These are phyloP conservation scores for Leptoteleia sp. DNA, from an alignment of 1,140 invertebrate genomes.

Conservation along the genomic window DNA sequence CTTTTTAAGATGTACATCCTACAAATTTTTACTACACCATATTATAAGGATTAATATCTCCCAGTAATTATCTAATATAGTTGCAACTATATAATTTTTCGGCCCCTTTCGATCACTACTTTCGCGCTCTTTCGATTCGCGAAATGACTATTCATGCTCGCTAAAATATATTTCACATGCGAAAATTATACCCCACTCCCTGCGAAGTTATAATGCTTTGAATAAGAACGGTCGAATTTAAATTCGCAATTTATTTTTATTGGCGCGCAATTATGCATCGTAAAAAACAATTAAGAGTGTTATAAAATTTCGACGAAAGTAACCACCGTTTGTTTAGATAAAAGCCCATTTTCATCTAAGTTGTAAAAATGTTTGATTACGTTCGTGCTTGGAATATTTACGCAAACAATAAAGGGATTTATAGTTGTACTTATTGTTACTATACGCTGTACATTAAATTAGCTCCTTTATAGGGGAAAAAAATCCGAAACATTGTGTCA, in stretches of 20 bases:
- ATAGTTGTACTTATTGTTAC: no score
- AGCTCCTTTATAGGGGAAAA: no score
- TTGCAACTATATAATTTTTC: no score
- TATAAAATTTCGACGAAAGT: neutral
- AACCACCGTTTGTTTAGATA: neutral
- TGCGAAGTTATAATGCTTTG: neutral
- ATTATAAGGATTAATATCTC: no score
- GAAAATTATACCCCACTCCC: conserved; percentile 4
- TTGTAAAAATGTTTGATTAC: neutral
- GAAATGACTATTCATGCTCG: conserved; percentile 4
- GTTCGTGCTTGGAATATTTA: neutral
- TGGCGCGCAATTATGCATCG: neutral
- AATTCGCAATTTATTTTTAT: conserved; percentile 5
- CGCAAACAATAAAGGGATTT: no score
- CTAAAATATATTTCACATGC: conserved; percentile 1
- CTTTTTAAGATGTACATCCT: no score
- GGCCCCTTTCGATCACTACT: no score
- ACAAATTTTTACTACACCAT: no score
- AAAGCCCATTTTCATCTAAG: neutral
- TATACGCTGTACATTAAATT: no score
- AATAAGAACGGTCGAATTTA: neutral
- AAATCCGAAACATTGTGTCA: no score
- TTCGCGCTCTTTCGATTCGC: neutral
- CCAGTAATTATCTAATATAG: no score
- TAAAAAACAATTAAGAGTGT: conserved; percentile 4